Conservation (phyloP, 2,113 vertebrate species). For the Austrofundulus limnaeus region DNA sequence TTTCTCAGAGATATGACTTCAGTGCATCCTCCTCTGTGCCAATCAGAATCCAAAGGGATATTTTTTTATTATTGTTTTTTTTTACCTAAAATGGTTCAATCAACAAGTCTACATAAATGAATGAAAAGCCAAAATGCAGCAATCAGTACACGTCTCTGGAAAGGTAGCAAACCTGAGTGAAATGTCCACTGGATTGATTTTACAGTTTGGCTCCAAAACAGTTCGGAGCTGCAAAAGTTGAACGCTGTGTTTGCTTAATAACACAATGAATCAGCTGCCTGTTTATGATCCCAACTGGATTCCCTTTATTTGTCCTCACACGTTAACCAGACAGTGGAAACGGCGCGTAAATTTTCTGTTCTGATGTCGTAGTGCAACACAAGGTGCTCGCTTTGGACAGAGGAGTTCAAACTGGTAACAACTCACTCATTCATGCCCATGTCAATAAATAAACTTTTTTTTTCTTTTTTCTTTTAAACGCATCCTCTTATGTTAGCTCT, state of each 20-base stretch:
- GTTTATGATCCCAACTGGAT: constrained; percentile 42
- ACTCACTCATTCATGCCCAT: constrained; percentile 37
- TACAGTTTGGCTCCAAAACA: constrained; percentile 59
- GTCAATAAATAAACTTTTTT: constrained; percentile 22
- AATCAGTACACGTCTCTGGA: constrained; percentile 64
- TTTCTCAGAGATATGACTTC: constrained; percentile 16
- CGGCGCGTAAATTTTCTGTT: constrained; percentile 57
- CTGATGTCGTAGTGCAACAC: constrained; percentile 65
- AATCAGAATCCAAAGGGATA: constrained; percentile 60
- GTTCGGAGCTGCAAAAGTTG: constrained; percentile 57
- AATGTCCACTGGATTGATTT: constrained; percentile 71
- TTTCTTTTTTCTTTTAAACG: constrained; percentile 4
- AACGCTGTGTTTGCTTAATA: constrained; percentile 45
- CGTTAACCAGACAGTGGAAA: constrained; percentile 56
- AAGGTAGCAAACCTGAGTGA: constrained; percentile 76
- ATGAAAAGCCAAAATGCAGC: constrained; percentile 46
- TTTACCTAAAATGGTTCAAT: constrained; percentile 40
- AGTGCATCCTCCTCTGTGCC: constrained; percentile 25
- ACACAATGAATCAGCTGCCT: constrained; percentile 59
- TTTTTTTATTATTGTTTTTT: constrained; percentile 18
- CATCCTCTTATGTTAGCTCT: constrained; percentile 33
- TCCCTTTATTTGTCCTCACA: constrained; percentile 25
- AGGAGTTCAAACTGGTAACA: constrained; percentile 48
- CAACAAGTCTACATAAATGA: constrained; percentile 60
- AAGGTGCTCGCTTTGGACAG: constrained; percentile 54